Evolutionary conservation across 2,113 vertebrate genomes (phyloP).

Genomic region (Falco punctatus): DNA sequence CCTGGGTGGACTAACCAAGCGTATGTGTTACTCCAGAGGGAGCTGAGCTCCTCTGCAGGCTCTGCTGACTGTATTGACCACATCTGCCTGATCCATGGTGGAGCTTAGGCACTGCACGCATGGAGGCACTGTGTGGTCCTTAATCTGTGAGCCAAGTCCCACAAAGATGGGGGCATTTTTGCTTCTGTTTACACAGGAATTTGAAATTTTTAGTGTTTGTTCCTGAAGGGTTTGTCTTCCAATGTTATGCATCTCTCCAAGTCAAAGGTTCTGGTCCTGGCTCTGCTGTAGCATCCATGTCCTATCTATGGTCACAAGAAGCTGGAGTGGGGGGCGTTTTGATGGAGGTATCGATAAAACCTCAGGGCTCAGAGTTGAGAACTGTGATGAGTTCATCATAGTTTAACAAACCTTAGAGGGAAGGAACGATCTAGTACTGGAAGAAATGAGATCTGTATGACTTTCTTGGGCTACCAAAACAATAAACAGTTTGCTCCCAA

Average conservation of each 20-base stretch:
- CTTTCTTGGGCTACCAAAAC: neutral
- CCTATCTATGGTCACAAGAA: neutral
- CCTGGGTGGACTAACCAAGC: neutral
- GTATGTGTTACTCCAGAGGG: neutral
- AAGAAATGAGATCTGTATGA: neutral
- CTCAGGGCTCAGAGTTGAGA: neutral
- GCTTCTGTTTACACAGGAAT: neutral
- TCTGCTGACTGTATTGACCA: neutral
- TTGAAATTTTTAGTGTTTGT: neutral
- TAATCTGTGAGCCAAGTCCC: neutral
- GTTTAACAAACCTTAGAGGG: neutral
- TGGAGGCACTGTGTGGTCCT: too few species aligned
- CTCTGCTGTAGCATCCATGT: fast-evolving
- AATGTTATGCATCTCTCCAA: neutral
- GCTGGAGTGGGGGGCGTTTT: neutral
- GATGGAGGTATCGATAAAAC: neutral
- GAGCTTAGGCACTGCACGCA: neutral
- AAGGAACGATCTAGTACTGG: neutral
- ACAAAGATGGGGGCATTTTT: neutral
- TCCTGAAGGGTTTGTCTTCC: neutral
- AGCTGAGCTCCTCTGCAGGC: neutral
- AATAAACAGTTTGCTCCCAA: neutral
- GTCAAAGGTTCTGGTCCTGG: neutral
- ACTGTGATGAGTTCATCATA: neutral
- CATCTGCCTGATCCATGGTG: fast-evolving